phyloP scores from a whole-genome alignment of 2,797 vertebrate genomes.

The Neoniphon sammara region DNA sequence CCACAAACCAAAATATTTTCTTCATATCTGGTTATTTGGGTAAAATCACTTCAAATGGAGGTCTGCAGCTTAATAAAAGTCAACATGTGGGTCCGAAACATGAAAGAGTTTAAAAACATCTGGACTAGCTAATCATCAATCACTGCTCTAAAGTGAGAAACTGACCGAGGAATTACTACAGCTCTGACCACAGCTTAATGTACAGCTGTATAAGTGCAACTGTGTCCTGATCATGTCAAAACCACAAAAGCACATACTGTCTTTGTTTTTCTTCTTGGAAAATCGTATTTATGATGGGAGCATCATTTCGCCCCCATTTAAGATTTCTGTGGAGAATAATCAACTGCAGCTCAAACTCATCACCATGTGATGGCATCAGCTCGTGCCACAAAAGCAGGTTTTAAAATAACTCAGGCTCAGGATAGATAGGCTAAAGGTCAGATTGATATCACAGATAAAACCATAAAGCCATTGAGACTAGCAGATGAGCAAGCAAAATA shows the following conservation, averaged over 20 bases:
- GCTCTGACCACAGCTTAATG: not conserved
- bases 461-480: not conserved
- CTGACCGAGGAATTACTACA: constrained; percentile 1
- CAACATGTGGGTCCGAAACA: too few relatives aligned
- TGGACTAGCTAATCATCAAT: constrained; percentile 4
- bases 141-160: constrained; percentile 23
- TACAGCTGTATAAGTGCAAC: not conserved
- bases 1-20: too few relatives aligned
- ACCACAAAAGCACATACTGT: not conserved
- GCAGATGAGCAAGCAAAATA: constrained; percentile 17
- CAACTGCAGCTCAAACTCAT: not conserved
- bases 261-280: constrained; percentile 18
- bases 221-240: not conserved
- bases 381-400: not conserved
- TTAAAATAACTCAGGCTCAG: constrained; percentile 17
- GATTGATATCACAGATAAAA: constrained; percentile 42
- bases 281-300: not conserved
- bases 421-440: constrained; percentile 41
- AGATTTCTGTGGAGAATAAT: not conserved
- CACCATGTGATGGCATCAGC: constrained; percentile 4
- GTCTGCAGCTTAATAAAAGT: too few relatives aligned
- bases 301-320: not conserved
- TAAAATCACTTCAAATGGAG: too few relatives aligned
- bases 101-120: too few relatives aligned
- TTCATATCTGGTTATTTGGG: too few relatives aligned